Percentiles rank a stretch among this genome's conserved stretches.
phyloP scores from a whole-genome alignment of 1,140 invertebrate species.

The Calliphora vicina region DNA sequence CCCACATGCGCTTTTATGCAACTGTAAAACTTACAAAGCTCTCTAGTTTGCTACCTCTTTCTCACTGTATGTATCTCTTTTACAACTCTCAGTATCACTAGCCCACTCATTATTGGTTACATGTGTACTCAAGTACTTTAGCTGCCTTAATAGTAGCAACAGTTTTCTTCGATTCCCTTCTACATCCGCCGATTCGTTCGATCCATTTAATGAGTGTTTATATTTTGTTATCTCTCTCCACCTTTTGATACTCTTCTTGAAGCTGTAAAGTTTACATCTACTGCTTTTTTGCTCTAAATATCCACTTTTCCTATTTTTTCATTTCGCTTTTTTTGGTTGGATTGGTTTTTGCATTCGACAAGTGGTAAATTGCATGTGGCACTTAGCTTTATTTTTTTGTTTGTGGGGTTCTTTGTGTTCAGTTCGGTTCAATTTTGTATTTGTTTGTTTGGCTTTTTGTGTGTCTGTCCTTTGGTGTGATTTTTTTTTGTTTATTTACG shows the following conservation, averaged over 20 bases:
- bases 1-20: not conserved
- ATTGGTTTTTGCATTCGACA: slow-evolving; percentile 23
- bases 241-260: not conserved
- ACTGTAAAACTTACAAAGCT: too few species aligned
- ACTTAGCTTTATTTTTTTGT: not conserved
- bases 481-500: not conserved
- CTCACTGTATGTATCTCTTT: not conserved
- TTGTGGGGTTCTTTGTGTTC: not conserved
- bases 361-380: slow-evolving; percentile 29
- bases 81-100: not conserved
- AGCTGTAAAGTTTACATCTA: too few species aligned
- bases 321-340: not conserved
- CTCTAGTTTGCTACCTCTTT: too few species aligned
- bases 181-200: not conserved
- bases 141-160: not conserved
- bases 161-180: not conserved
- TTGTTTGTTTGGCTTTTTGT: not conserved
- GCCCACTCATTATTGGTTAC: not conserved
- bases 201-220: not conserved
- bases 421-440: not conserved
- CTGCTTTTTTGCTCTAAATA: not conserved
- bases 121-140: not conserved
- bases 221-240: not conserved
- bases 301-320: not conserved
- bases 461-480: not conserved